These are phyloP conservation scores for Batillaria attramentaria DNA, from an alignment of 1,140 invertebrate species.

Conservation along the genomic window DNA sequence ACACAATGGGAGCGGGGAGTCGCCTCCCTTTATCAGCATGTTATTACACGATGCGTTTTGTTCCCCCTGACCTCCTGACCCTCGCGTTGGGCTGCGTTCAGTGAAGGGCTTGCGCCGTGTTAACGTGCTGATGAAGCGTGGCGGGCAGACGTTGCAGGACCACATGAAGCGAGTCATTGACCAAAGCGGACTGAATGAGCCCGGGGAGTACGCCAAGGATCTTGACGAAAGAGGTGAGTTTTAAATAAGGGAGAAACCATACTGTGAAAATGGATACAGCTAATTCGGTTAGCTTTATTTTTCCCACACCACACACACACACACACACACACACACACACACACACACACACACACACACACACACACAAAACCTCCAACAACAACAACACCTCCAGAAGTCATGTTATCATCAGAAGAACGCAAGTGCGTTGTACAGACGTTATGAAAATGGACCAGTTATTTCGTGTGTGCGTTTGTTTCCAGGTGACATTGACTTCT, in stretches of 20 bases:
- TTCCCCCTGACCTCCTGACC: not conserved
- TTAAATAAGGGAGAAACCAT: not conserved
- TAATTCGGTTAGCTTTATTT: no score
- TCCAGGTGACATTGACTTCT: constrained; percentile 67
- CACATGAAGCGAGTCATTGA: constrained; percentile 68
- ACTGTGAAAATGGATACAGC: no score
- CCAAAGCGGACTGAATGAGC: constrained; percentile 53
- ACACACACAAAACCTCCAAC: no score
- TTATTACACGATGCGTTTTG: constrained; percentile 6
- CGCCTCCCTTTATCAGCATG: constrained; percentile 9
- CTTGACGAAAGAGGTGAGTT: constrained; percentile 64
- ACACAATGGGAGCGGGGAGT: no score
- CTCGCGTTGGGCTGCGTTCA: constrained; percentile 32
- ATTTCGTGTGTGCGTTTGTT: no score
- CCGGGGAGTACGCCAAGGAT: constrained; percentile 51
- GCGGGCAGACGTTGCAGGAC: constrained; percentile 62
- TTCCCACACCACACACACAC: no score
- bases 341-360: no score
- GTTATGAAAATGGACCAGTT: no score
- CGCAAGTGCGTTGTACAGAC: no score
- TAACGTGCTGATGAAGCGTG: constrained; percentile 67
- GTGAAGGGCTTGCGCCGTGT: constrained; percentile 64
- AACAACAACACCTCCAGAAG: no score
- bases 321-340: no score
- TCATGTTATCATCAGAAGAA: no score